Base-by-base conservation (phyloP, 2,113 vertebrate species). In the Gallinago undulata region DNA sequence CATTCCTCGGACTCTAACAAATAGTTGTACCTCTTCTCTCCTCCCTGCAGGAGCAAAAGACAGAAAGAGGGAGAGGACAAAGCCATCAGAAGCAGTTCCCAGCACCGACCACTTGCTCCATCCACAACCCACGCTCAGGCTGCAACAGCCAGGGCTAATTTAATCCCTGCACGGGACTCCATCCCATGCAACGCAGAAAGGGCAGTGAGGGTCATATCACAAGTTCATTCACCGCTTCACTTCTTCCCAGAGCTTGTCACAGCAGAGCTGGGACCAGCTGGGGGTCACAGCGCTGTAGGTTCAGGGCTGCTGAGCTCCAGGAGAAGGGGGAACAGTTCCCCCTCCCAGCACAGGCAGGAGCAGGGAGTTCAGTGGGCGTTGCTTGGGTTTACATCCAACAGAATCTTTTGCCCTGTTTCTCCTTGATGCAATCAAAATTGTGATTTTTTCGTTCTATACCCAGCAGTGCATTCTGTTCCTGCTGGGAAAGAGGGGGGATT, bases 271-370 rank as follows among this genome's bases (percentile, higher is more conserved):
- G 89, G 30, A 22, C 10, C 13, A 5, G 60, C 25, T 19, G 28
- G 10, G 16, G 68, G 27, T 8, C 45, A 22, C 68, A 31, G 75
- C 0, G 2, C 33, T 14, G 19, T 9, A 27, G 31, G 23, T 31
- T 35, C 50, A 18, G 48, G 23, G 28, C 35, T 64, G 33, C 50
- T 27, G 57, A 56, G 28, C 64, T 39, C 19, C 10, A 7, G 7
- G 41, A 43, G 7, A 16, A 23, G 39, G 10, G 35, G 37, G 27
- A 45, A 28, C 2, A 4, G 53, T 35, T 4, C 1, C 7, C 22
- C 6, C 22, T 8, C 5, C n/a, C 4, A 0, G 35, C 27, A 30
- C 21, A 0, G 43, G 56, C 41, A 45, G 70, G 27, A 56, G 41
- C 33, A 39, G 41, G 35, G 35, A 63, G 13, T 33, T 51, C 62